Evolutionary conservation across 53 echinoderm and acorn worm species (phyloP).

Genomic region (Patiria pectinifera): DNA sequence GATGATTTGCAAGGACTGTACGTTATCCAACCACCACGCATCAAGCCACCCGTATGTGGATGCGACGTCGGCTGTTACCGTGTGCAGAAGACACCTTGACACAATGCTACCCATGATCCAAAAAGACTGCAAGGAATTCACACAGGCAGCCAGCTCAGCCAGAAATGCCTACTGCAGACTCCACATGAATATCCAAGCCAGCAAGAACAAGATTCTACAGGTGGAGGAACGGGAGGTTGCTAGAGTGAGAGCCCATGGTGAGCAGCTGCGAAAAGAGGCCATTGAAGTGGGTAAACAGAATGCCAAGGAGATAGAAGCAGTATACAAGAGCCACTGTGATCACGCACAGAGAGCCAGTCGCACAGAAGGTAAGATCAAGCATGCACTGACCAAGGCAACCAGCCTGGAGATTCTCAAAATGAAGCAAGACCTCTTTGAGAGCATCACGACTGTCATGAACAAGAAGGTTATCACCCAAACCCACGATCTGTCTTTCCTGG

Average conservation of each 20-base stretch:
- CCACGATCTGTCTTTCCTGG: constrained; percentile 23
- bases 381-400: constrained; percentile 6
- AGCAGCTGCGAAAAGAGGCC: not conserved
- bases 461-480: not conserved
- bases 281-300: not conserved
- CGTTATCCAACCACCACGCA: not conserved
- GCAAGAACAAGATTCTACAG: constrained; percentile 7
- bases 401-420: constrained; percentile 18
- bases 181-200: not conserved
- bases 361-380: not conserved
- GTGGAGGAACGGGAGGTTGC: not conserved
- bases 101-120: not conserved
- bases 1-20: constrained; percentile 21
- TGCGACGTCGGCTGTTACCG: not conserved
- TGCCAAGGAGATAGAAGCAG: not conserved
- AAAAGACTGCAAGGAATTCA: not conserved
- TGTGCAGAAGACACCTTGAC: not conserved
- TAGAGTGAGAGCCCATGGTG: not conserved
- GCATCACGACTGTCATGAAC: not conserved
- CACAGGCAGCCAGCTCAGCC: not conserved
- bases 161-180: constrained; percentile 13
- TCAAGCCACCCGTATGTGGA: not conserved
- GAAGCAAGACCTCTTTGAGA: not conserved
- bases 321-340: not conserved
- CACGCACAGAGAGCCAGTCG: not conserved